Conservation (phyloP, 1,140 invertebrate genomes). For the Cotesia glomerata region DNA sequence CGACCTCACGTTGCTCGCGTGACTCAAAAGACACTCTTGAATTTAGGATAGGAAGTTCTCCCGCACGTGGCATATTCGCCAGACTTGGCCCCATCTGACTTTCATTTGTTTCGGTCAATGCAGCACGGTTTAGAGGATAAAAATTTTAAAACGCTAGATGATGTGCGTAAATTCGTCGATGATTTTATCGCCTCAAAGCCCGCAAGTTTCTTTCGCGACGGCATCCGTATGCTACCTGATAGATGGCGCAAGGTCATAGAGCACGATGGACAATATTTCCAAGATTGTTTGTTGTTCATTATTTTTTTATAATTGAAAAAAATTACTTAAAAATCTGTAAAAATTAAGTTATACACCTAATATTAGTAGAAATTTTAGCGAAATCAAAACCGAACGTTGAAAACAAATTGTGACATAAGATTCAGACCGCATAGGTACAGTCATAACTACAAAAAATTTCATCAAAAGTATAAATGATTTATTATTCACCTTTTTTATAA, state of each 20-base stretch:
- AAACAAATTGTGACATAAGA: too few species aligned
- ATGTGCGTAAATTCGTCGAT: background rate
- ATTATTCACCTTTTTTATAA: too few species aligned
- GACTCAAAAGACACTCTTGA: background rate
- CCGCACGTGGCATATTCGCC: background rate
- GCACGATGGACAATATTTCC: background rate
- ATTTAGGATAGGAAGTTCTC: background rate
- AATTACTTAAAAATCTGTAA: background rate
- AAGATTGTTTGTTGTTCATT: background rate
- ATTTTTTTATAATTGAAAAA: background rate
- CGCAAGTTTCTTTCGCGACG: background rate
- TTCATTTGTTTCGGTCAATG: background rate
- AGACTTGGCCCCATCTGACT: slow-evolving; percentile 2
- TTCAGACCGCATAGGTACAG: too few species aligned
- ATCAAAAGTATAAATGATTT: too few species aligned
- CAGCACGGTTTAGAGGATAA: background rate
- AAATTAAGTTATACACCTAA: background rate
- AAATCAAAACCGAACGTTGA: too few species aligned
- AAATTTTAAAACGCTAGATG: too few species aligned
- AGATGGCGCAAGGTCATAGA: background rate
- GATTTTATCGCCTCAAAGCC: background rate
- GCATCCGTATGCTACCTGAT: background rate
- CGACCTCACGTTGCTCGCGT: background rate
- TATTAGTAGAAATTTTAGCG: too few species aligned
- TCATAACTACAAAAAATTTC: too few species aligned